Percentiles rank a stretch among this genome's conserved stretches.
phyloP scores from a whole-genome alignment of 1,140 invertebrate genomes.

The Heliothis virescens region DNA sequence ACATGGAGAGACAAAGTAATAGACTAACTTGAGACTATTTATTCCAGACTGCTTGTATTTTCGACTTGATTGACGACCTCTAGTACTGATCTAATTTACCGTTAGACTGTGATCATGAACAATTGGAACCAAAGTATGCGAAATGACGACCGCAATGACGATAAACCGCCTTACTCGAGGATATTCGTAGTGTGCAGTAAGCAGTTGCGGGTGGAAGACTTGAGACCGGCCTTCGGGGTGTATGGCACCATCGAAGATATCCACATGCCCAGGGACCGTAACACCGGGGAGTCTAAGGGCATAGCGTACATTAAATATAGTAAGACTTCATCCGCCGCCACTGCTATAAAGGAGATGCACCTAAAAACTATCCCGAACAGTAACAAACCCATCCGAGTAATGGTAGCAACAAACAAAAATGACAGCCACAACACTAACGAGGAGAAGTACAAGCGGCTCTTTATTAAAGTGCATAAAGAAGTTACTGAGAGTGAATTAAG shows the following conservation, averaged over 20 bases:
- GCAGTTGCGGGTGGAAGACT: constrained; percentile 92
- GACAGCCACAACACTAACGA: constrained; percentile 93
- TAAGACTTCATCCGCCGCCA: constrained; percentile 94
- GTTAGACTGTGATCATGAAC: constrained; percentile 57
- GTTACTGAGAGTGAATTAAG: constrained; percentile 92
- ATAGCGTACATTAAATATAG: constrained; percentile 93
- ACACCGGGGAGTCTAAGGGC: constrained; percentile 95
- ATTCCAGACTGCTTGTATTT: constrained; percentile 41
- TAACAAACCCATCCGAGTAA: constrained; percentile 94
- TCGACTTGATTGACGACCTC: constrained; percentile 50
- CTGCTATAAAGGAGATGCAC: constrained; percentile 95
- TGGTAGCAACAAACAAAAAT: constrained; percentile 91
- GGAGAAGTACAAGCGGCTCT: constrained; percentile 94
- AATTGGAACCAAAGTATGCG: constrained; percentile 55
- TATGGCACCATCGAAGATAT: constrained; percentile 96
- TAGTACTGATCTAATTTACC: constrained; percentile 51
- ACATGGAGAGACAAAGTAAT: constrained; percentile 28
- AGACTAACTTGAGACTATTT: constrained; percentile 46
- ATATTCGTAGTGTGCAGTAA: constrained; percentile 96
- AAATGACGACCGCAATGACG: constrained; percentile 73
- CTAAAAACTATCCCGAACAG: constrained; percentile 91
- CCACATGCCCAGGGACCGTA: constrained; percentile 95
- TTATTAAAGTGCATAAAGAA: constrained; percentile 95
- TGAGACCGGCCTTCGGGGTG: constrained; percentile 91
- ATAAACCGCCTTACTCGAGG: constrained; percentile 80